Base-by-base conservation (phyloP, 92 coral and sea anemone genomes). In the Phenganax subtilis region DNA sequence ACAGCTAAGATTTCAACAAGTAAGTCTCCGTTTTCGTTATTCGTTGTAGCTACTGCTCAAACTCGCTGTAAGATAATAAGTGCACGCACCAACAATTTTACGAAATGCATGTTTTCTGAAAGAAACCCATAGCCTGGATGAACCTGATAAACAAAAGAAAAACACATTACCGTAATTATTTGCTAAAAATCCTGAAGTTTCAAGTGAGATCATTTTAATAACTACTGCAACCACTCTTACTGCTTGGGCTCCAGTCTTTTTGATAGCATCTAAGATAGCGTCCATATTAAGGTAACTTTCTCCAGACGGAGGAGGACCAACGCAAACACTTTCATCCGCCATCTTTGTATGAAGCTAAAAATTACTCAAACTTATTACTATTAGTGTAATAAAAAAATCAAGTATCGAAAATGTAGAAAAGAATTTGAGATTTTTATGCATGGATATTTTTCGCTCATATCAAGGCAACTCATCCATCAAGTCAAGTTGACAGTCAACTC, bases 81-180 rank as follows among this genome's bases (percentile, higher is more conserved):
- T 37, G 4, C 2, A 37, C 88, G 85, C 62, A 94, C 98, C 97
- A 94, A 80, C 72, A 69, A 87, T 56, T 84, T 88, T 6, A 94
- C 98, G 86, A 94, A 94, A 77, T 93, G 87, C 88, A 77, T 87
- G 73, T 94, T 94, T 80, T 94, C 98, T 55, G 98, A 94, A 30
- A 94, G 85, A 84, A 94, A 94, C 0, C 98, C 98, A 90, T 94
- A 94, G 29, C 98, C 98, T 62, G 98, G 98, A 76, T 94, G 98
- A 56, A 94, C 98, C 98, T 94, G 77, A 30, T 16, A 51, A 68
- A 74, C 16, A 44, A 77, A 53, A 62, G 37, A 12, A n/a, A 37
- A 51, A 14, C 11, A 5, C 16, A 51, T 54, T 11, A 11, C 10
- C 12, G 7, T 1, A 51, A 2, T 7, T 47, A 67, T 10, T 14